A percentile compares a stretch with the other conserved stretches of the same genome.
These are phyloP conservation scores for Peromyscus californicus DNA, from an alignment of 2,113 vertebrate genomes.

Conservation along the genomic window DNA sequence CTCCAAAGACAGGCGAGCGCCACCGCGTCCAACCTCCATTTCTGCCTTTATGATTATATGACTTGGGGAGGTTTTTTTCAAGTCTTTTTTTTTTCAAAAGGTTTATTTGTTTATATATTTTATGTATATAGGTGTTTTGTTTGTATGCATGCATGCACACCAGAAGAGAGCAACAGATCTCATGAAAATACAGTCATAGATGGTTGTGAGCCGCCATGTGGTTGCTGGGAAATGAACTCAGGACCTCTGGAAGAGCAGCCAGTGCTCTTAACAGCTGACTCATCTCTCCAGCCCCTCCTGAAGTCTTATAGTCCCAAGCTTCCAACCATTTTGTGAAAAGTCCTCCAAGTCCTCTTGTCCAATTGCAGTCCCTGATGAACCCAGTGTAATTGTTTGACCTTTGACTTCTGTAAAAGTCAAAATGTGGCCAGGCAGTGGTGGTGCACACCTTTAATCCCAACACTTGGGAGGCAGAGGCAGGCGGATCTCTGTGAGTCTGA, in stretches of 20 bases:
- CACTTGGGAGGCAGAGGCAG: no score
- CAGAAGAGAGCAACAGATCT: neutral
- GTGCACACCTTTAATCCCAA: no score
- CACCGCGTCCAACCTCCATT: neutral
- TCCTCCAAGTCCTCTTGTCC: constrained; percentile 24
- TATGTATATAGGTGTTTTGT: neutral
- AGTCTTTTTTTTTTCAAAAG: neutral
- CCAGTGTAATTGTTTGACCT: neutral
- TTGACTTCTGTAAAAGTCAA: neutral
- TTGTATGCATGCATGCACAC: neutral
- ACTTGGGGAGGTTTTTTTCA: neutral
- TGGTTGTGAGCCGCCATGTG: neutral
- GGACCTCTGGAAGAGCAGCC: neutral
- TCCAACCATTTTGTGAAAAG: neutral
- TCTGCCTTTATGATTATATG: neutral
- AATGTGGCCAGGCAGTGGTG: neutral
- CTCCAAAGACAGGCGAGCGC: no score
- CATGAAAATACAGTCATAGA: neutral
- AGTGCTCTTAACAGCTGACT: neutral
- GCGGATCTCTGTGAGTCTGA: no score
- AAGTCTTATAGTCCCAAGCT: neutral
- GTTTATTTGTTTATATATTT: neutral
- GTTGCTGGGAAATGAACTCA: neutral
- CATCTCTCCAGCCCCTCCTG: neutral
- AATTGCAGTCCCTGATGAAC: neutral